A percentile compares a stretch with the other conserved stretches of the same genome.
Evolutionary conservation across 2,113 vertebrate species (phyloP).

Genomic region (Osmerus eperlanus): DNA sequence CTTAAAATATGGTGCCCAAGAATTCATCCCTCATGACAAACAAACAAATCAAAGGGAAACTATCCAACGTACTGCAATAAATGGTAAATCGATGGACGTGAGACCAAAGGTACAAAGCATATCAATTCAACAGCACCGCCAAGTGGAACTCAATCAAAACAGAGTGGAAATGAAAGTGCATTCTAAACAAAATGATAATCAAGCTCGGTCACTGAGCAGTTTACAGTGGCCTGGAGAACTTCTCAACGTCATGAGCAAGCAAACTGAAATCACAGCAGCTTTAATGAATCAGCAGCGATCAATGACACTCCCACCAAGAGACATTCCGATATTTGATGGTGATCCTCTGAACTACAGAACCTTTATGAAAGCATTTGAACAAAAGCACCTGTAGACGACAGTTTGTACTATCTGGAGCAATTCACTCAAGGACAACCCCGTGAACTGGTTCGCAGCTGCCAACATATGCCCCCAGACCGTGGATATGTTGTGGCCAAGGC

Average conservation of each 20-base stretch:
- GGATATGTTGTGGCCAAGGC: conserved; percentile 17
- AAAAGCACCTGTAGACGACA: conserved; percentile 7
- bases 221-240: no score
- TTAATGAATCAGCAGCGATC: conserved; percentile 13
- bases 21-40: no score
- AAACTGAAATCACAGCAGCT: conserved; percentile 20
- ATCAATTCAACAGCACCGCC: no score
- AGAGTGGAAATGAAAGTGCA: no score
- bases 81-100: no score
- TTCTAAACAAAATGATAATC: no score
- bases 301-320: conserved; percentile 13
- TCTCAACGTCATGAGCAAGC: neutral
- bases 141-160: no score
- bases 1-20: no score
- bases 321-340: conserved; percentile 25
- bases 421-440: conserved; percentile 18
- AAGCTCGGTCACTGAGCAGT: no score
- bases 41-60: no score
- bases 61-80: no score
- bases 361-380: conserved; percentile 26
- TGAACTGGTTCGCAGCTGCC: conserved; percentile 19
- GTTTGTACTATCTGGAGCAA: conserved; percentile 14
- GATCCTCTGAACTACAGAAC: conserved; percentile 15
- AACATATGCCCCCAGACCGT: conserved; percentile 20
- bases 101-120: no score